Base-by-base conservation (phyloP, 2,888 invertebrate genomes). In the Drosophila anomalata region DNA sequence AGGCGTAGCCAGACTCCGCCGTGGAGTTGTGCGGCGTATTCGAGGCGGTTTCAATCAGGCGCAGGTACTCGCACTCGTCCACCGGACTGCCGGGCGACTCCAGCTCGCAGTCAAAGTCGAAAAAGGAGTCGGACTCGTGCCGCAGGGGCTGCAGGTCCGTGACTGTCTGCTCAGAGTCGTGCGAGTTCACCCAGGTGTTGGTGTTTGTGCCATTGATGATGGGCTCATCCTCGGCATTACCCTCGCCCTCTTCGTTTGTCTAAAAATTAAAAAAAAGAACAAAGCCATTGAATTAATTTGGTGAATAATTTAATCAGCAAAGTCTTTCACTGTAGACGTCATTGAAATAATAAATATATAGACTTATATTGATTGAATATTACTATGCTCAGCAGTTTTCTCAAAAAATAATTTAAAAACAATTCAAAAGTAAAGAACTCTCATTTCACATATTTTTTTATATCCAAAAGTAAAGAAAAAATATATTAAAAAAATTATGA, bases 61-160 rank as follows among this genome's bases (percentile, higher is more conserved):
- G 89, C 66, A 93, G 92, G 65, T 93, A 92, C 89, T 94, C 94
- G 75, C 92, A 92, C 78, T 94, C 93, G 74, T 95, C 95, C 52
- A 93, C 94, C 0, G 96, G 96, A 78, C 95, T 96, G 53, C 94
- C 94, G 0, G 95, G 95, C 70, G 94, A 95, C 73, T 95, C 95
- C 92, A 94, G 92, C 77, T 94, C 94, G 78, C 94, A 92, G 81
- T 94, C 94, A 78, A 94, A 94, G 90, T 95, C 94, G 87, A 94
- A 94, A 86, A 93, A 95, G 6, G 94, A 93, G 79, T 95, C 94
- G 50, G 93, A 71, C 89, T 90, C 89, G 80, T 92, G 84, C 88
- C 91, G 92, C 59, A 93, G 91, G 0, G 93, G 93, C 71, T 94
- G 94, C 41, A 91, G 83, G 79, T 92, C 92, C 24, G 93, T 92